phyloP scores from a whole-genome alignment of 2,888 invertebrate genomes.

The Hymenopus coronatus region DNA sequence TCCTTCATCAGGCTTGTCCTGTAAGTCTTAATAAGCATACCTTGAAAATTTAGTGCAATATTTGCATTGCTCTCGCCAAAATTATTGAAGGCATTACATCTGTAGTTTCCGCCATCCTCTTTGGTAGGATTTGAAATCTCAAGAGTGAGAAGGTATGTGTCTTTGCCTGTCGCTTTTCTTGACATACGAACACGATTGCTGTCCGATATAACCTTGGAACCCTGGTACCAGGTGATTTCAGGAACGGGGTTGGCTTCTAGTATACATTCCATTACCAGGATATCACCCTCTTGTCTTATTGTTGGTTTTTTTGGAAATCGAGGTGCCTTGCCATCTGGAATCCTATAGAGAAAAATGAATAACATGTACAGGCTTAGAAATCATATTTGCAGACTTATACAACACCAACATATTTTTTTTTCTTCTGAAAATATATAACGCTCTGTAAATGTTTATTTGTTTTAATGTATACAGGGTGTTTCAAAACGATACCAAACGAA shows the following conservation, averaged over 20 bases:
- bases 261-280: constrained; percentile 92
- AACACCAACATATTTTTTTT: no score
- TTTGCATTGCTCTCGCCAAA: constrained; percentile 99
- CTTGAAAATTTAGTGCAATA: constrained; percentile 99
- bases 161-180: constrained; percentile 83
- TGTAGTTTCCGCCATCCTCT: constrained; percentile 97
- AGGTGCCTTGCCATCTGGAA: constrained; percentile 93
- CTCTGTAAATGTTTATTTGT: not conserved
- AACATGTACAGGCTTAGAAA: not conserved
- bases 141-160: constrained; percentile 86
- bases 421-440: not conserved
- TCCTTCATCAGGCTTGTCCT: not conserved
- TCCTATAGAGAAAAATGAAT: constrained; percentile 58
- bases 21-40: constrained; percentile 55
- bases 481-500: no score
- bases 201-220: constrained; percentile 77
- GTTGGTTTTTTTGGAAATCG: constrained; percentile 96
- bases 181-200: constrained; percentile 87
- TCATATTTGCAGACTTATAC: no score
- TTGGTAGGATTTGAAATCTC: constrained; percentile 94
- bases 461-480: no score
- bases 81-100: constrained; percentile 98
- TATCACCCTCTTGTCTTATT: constrained; percentile 89
- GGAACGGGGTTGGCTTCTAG: constrained; percentile 94
- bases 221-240: constrained; percentile 94